phyloP scores from a whole-genome alignment of 2,113 vertebrate species.

The Lamprologus callipterus region DNA sequence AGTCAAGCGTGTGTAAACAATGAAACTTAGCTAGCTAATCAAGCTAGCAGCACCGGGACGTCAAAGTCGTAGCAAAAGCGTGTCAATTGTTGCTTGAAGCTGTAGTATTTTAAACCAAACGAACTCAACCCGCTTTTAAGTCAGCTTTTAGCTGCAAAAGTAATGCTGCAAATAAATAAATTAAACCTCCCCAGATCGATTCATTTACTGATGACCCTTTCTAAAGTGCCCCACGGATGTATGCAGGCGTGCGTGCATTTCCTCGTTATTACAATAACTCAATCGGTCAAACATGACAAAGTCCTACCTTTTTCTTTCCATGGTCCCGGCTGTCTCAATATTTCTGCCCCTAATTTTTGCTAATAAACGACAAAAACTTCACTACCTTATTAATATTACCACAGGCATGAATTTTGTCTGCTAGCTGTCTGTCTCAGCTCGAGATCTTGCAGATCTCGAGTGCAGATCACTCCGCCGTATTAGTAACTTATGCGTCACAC shows the following conservation, averaged over 20 bases:
- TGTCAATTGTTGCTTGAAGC: not conserved
- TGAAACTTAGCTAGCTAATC: constrained; percentile 62
- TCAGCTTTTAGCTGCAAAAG: not conserved
- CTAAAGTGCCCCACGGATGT: not conserved
- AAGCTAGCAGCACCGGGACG: constrained; percentile 45
- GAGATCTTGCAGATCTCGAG: constrained; percentile 13
- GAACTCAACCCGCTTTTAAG: accelerated
- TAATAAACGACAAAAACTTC: not conserved
- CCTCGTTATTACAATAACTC: constrained; percentile 71
- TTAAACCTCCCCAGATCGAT: not conserved
- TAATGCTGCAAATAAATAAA: not conserved
- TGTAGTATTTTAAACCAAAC: not conserved
- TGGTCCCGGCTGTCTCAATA: constrained; percentile 44
- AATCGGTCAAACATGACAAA: constrained; percentile 20
- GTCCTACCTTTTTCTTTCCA: constrained; percentile 91
- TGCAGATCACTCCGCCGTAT: constrained; percentile 57
- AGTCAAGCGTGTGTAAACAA: constrained; percentile 63
- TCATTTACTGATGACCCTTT: not conserved
- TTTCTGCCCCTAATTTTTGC: not conserved
- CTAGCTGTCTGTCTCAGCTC: constrained; percentile 31
- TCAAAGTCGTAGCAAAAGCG: not conserved
- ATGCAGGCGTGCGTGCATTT: constrained; percentile 26
- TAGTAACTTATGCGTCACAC: not conserved
- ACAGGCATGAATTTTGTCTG: constrained; percentile 19
- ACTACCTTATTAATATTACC: not conserved